A percentile compares a stretch with the other conserved stretches of the same genome.
These are phyloP conservation scores for Psilopsiagon aurifrons DNA, from an alignment of 2,113 vertebrate genomes.

Conservation along the genomic window DNA sequence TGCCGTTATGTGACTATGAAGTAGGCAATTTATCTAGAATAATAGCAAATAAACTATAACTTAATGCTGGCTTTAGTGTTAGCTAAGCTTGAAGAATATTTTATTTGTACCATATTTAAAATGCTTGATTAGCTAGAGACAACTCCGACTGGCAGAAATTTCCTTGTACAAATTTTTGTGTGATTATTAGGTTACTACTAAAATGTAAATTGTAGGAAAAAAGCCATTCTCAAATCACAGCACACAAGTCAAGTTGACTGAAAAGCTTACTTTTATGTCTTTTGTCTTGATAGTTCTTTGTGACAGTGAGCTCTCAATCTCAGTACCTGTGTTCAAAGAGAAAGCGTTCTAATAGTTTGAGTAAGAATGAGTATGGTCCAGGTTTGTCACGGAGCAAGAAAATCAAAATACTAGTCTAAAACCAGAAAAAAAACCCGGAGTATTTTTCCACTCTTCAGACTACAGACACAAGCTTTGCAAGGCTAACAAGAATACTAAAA, in stretches of 20 bases:
- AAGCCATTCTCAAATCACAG: neutral
- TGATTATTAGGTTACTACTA: neutral
- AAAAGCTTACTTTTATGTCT: neutral
- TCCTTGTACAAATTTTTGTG: neutral
- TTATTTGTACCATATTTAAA: neutral
- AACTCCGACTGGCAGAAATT: neutral
- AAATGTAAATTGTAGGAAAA: neutral
- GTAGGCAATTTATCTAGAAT: constrained; percentile 21
- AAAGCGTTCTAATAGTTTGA: neutral
- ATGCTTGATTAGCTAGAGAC: neutral
- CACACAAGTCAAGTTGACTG: neutral
- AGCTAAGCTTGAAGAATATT: neutral
- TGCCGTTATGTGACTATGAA: neutral
- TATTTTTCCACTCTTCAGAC: neutral
- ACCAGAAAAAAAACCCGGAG: neutral
- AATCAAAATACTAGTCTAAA: neutral
- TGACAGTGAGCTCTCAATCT: neutral
- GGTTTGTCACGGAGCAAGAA: neutral
- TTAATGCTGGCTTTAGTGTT: neutral
- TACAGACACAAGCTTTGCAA: neutral
- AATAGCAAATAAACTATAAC: neutral
- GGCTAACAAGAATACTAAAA: neutral
- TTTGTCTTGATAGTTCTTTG: neutral
- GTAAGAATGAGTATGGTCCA: neutral
- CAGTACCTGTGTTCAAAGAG: neutral